Percentiles rank a stretch among this genome's conserved stretches.
phyloP scores from a whole-genome alignment of 2,113 vertebrate species.

The Butorides virescens region DNA sequence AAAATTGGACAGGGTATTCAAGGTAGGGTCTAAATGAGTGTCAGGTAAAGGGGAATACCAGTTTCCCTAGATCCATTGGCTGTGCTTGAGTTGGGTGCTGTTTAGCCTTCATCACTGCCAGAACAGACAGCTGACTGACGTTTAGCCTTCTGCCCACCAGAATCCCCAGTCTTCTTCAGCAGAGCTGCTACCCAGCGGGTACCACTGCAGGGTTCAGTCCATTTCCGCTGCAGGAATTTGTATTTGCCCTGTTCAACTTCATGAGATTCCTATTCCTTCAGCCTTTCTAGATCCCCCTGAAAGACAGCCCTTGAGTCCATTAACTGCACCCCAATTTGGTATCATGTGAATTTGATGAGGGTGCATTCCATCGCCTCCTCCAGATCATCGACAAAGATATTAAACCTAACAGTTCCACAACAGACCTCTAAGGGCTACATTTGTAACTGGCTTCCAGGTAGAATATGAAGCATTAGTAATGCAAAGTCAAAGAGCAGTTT shows the following conservation, averaged over 20 bases:
- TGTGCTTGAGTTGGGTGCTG: not conserved
- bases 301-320: not conserved
- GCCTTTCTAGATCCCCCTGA: rapidly evolving
- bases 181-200: not conserved
- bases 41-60: not conserved
- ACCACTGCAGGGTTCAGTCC: not conserved
- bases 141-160: not conserved
- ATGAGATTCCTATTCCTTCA: not conserved
- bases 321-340: no score
- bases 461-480: not conserved
- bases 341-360: rapidly evolving
- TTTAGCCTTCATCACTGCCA: not conserved
- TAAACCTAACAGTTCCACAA: not conserved
- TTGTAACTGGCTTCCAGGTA: not conserved
- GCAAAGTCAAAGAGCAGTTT: not conserved
- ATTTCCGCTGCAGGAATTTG: not conserved
- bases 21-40: not conserved
- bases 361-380: not conserved
- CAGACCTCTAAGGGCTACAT: rapidly evolving
- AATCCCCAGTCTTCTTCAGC: not conserved
- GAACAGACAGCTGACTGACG: no score
- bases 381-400: not conserved
- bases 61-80: not conserved
- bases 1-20: not conserved
- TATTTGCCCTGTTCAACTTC: not conserved